phyloP scores from a whole-genome alignment of 2,888 invertebrate genomes.

The Stomorhina lunata region DNA sequence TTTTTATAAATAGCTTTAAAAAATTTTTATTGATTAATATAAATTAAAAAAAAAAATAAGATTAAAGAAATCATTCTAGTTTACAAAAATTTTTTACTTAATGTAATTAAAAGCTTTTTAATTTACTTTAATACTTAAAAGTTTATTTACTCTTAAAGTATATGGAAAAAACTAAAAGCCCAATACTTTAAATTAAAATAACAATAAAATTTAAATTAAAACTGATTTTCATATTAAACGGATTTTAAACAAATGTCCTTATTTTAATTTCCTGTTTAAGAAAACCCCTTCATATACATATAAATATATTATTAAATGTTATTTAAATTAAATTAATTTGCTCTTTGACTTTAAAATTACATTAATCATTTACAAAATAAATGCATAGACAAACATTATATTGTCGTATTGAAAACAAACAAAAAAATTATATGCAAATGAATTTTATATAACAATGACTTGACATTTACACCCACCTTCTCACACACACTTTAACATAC shows the following conservation, averaged over 20 bases:
- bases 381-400: not conserved
- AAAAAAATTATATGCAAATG: not conserved
- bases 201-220: no score
- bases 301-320: not conserved
- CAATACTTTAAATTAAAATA: no score
- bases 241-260: not conserved
- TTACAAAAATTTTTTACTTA: no score
- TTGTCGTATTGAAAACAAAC: not conserved
- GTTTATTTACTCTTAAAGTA: no score
- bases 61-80: no score
- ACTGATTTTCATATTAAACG: not conserved
- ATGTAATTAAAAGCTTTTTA: no score
- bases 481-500: not conserved
- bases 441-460: not conserved
- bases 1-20: no score
- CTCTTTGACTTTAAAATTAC: slow-evolving; percentile 19
- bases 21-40: no score
- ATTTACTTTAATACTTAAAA: no score
- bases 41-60: no score
- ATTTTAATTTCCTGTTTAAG: not conserved
- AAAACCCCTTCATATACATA: no score
- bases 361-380: slow-evolving; percentile 33
- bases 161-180: no score
- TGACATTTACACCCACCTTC: not conserved
- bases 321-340: slow-evolving; percentile 20